These are phyloP conservation scores for Meloidogyne floridensis DNA, from an alignment of 1,140 invertebrate genomes.

Conservation along the genomic window DNA sequence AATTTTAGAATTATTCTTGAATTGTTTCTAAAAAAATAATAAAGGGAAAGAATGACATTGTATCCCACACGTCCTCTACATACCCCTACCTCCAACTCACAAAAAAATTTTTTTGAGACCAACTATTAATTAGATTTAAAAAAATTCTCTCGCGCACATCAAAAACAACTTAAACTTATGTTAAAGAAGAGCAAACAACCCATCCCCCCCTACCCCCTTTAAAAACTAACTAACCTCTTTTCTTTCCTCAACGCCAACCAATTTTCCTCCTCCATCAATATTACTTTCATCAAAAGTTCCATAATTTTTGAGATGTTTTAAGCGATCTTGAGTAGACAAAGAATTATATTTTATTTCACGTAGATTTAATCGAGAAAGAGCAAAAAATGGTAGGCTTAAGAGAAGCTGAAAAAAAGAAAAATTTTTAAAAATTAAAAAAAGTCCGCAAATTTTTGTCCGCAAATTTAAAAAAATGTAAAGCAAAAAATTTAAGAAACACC, in stretches of 20 bases:
- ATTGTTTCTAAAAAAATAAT: too few relatives aligned
- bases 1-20: too few relatives aligned
- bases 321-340: constrained; percentile 53
- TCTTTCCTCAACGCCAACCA: neutral
- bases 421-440: neutral
- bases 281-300: constrained; percentile 53
- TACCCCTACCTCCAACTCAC: too few relatives aligned
- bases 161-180: neutral
- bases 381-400: constrained; percentile 59
- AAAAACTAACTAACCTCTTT: neutral
- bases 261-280: neutral
- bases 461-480: too few relatives aligned
- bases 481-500: too few relatives aligned
- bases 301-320: constrained; percentile 45
- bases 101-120: too few relatives aligned
- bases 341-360: constrained; percentile 63
- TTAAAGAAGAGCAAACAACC: too few relatives aligned
- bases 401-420: constrained; percentile 47
- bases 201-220: too few relatives aligned
- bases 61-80: too few relatives aligned
- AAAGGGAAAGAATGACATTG: too few relatives aligned
- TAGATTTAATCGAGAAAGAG: constrained; percentile 59
- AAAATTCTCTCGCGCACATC: neutral
- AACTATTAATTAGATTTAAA: too few relatives aligned
- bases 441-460: neutral